These are phyloP conservation scores for Nephrotoma flavescens DNA, from an alignment of 2,888 invertebrate genomes.

Conservation along the genomic window DNA sequence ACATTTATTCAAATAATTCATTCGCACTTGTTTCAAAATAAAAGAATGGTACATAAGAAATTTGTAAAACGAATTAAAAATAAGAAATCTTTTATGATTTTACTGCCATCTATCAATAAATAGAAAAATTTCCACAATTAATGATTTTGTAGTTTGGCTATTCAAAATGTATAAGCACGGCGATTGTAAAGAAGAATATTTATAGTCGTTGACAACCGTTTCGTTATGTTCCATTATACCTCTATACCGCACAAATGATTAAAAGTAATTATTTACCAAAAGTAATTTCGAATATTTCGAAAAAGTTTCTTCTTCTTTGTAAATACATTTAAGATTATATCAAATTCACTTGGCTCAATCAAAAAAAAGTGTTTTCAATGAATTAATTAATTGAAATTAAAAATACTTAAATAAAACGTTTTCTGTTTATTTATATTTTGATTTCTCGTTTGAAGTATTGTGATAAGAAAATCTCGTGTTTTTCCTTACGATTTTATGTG, in stretches of 20 bases:
- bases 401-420: not conserved
- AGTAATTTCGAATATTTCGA: not conserved
- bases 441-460: not conserved
- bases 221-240: not conserved
- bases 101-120: not conserved
- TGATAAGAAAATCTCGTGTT: not conserved
- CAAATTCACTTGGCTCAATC: not conserved
- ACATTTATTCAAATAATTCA: too few species aligned
- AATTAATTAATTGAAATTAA: not conserved
- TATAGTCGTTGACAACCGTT: not conserved
- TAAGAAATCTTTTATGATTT: too few species aligned
- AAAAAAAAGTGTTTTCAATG: not conserved
- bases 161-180: not conserved
- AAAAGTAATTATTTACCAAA: not conserved
- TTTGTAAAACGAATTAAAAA: too few species aligned
- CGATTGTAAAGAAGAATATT: not conserved
- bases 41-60: too few species aligned
- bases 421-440: not conserved
- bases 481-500: not conserved
- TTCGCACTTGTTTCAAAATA: too few species aligned
- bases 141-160: not conserved
- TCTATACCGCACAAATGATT: not conserved
- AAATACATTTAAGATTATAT: not conserved
- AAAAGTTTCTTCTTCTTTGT: not conserved
- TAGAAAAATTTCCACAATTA: not conserved